Conservation (phyloP, 2,113 vertebrate genomes). For the Oryzias celebensis region DNA sequence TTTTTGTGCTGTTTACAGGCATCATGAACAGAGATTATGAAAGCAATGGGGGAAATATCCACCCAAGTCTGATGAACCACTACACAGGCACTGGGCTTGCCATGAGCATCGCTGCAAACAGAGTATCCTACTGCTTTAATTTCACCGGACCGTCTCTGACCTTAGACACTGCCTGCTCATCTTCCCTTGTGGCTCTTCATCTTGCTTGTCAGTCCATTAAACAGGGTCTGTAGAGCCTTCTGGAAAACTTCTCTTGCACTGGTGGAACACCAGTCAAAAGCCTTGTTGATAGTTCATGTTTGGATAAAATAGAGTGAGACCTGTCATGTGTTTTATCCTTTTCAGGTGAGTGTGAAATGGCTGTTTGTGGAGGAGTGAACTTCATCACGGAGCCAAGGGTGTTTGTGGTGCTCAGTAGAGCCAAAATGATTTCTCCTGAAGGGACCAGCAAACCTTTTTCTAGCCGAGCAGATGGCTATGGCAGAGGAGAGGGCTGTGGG, state of each 20-base stretch:
- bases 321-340: neutral
- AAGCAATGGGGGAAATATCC: slow-evolving; percentile 51
- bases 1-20: slow-evolving; percentile 66
- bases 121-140: slow-evolving; percentile 85
- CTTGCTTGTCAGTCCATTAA: slow-evolving; percentile 79
- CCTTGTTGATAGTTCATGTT: neutral
- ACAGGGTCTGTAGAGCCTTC: slow-evolving; percentile 75
- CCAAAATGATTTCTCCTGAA: slow-evolving; percentile 85
- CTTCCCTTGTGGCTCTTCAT: slow-evolving; percentile 85
- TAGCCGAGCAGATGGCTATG: slow-evolving; percentile 82
- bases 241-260: no score
- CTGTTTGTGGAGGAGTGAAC: slow-evolving; percentile 84
- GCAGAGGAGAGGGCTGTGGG: slow-evolving; percentile 88
- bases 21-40: slow-evolving; percentile 87
- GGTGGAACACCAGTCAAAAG: neutral
- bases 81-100: slow-evolving; percentile 78
- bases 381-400: slow-evolving; percentile 80
- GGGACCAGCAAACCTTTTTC: slow-evolving; percentile 87
- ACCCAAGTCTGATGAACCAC: slow-evolving; percentile 75
- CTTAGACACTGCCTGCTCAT: slow-evolving; percentile 85
- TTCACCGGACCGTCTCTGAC: slow-evolving; percentile 85
- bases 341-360: slow-evolving; percentile 88
- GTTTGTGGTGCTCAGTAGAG: slow-evolving; percentile 84
- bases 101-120: slow-evolving; percentile 85
- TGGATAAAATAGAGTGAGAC: neutral